Evolutionary conservation across 2,113 vertebrate species (phyloP), one percentile per base, ranked within the genome.

Genomic region (Reinhardtius hippoglossoides): DNA sequence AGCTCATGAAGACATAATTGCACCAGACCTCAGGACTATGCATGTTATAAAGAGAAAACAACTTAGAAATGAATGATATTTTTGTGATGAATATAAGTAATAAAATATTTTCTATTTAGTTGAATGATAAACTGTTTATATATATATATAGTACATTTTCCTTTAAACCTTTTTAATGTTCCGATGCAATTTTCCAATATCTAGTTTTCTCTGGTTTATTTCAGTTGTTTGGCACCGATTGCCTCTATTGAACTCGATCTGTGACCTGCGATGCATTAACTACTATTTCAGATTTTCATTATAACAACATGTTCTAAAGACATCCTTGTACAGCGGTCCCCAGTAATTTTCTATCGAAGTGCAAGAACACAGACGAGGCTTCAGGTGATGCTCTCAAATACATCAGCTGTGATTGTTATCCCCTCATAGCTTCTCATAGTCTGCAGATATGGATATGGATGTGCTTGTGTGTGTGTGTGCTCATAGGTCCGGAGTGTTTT

Each of bases 141-240:
- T 31, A 31, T 31, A 31, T 40, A 40, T 13, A 42, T 13, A 42
- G 9, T 42, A 12, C 10, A 10, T 42, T 42, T 42, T 10, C 3
- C 9, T 4, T 10, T 42, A 42, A 42, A 42, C 40, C 40, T 42
- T 42, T 42, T 42, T 42, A 42, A 42, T 42, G 12, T 42, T 13
- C 0, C 3, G 40, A 42, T 10, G 10, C 44, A 48, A 6, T 48
- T 48, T 44, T 12, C 12, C 42, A 44, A 14, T 14, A 44, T 44
- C 14, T 4, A 48, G 2, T 48, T 48, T 48, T 16, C 44, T 42
- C 40, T 50, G 46, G 18, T 54, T 54, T 54, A 13, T 56, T 13
- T 21, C 2, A 13, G 40, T 21, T 87, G 76, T 86, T 84, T 90
- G 76, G 67, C 20, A 67, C 76, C 78, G 85, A 89, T 89, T 90